Evolutionary conservation across 2,888 invertebrate species (phyloP), one percentile per base, ranked within the genome.

Genomic region (Schrankia costaestrigalis): DNA sequence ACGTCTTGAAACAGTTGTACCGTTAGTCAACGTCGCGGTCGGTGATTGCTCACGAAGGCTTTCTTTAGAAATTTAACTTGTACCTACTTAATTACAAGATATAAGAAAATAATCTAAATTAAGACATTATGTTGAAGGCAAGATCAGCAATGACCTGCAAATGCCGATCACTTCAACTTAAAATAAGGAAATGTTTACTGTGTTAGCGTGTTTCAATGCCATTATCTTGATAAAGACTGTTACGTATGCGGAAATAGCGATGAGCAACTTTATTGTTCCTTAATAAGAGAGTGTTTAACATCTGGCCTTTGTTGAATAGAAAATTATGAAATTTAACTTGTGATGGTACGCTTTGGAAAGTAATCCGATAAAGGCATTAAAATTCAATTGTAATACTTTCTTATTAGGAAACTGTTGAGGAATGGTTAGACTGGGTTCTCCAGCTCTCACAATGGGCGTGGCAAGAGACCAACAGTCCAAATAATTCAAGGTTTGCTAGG

Each of bases 401-500:
- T 49, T 44, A 58, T 59, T 50, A 55, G 56, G 56, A 62, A 51
- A 51, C 50, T 31, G 28, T 31, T 35, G 32, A 21, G 47, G 47
- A 26, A 50, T 33, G 28, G 29, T 36, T 43, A 55, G 44, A 63
- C 63, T n/a, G 57, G 63, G 57, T 53, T 65, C 58, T 72, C 59
- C 68, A 74, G 68, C 56, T 51, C 48, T 63, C 66, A 57, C 69
- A 57, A 69, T 72, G 79, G 84, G 83, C 78, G 81, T 82, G 84
- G 84, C 82, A 78, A 71, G 56, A 68, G 66, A 71, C 78, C 78
- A 80, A 80, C n/a, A n/a, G n/a, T n/a, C n/a, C n/a, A n/a, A n/a
- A n/a, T n/a, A n/a, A n/a, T n/a, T n/a, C n/a, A n/a, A n/a, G n/a
- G n/a, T n/a, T n/a, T n/a, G n/a, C n/a, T n/a, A n/a, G n/a, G n/a